Percentiles rank a stretch among this genome's conserved stretches.
Conservation (phyloP, 2,888 invertebrate genomes). For the Xylocampa areola region DNA sequence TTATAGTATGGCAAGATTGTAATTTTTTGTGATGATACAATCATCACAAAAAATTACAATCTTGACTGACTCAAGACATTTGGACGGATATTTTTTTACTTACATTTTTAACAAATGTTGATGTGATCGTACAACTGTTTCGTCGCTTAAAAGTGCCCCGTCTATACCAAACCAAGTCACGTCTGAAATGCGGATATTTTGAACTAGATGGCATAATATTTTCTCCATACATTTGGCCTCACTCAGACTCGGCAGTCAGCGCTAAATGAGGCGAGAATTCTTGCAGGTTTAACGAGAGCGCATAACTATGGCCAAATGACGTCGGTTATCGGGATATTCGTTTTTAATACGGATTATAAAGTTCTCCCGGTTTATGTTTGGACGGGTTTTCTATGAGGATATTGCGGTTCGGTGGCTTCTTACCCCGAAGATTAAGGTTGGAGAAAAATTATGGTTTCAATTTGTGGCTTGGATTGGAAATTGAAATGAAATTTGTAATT, state of each 20-base stretch:
- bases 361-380: conserved; percentile 12
- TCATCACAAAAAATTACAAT: too few relatives aligned
- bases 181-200: conserved; percentile 37
- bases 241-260: conserved; percentile 33
- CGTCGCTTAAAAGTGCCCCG: background rate
- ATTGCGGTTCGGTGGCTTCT: conserved; percentile 7
- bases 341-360: conserved; percentile 47
- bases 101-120: too few relatives aligned
- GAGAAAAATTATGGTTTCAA: too few relatives aligned
- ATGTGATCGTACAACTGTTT: too few relatives aligned
- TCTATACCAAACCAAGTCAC: conserved; percentile 12
- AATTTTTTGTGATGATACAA: too few relatives aligned
- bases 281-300: conserved; percentile 58
- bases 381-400: conserved; percentile 18
- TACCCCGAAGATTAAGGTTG: too few relatives aligned
- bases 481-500: too few relatives aligned
- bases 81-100: too few relatives aligned
- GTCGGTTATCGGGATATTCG: conserved; percentile 50
- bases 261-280: conserved; percentile 57
- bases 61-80: too few relatives aligned
- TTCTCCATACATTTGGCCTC: conserved; percentile 50
- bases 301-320: conserved; percentile 55
- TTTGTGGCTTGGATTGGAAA: too few relatives aligned
- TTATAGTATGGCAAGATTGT: too few relatives aligned
- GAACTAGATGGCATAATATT: conserved; percentile 57